Evolutionary conservation across 2,113 vertebrate genomes (phyloP).

Genomic region (Tenrec ecaudatus): DNA sequence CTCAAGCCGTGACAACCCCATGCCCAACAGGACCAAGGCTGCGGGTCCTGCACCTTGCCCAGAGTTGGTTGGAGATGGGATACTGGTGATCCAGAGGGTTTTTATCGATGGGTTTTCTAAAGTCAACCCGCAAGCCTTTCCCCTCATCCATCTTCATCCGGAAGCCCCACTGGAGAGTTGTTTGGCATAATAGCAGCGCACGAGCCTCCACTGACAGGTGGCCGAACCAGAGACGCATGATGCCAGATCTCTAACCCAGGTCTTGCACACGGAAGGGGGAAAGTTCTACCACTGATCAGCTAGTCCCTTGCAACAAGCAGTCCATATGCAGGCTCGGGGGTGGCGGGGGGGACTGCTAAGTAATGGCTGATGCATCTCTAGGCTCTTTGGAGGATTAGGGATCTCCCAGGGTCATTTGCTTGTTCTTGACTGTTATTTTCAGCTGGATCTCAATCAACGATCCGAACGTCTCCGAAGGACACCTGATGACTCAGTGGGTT

Average conservation of each 20-base stretch:
- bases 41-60: neutral
- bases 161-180: neutral
- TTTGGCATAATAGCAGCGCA: neutral
- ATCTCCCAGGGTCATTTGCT: neutral
- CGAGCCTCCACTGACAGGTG: neutral
- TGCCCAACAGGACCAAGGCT: neutral
- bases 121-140: neutral
- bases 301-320: too few relatives aligned
- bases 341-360: too few relatives aligned
- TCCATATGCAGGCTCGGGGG: fast-evolving
- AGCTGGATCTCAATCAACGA: neutral
- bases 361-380: fast-evolving
- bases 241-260: neutral
- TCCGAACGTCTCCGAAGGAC: neutral
- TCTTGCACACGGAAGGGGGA: neutral
- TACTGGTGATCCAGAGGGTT: neutral
- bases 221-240: neutral
- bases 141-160: neutral
- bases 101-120: neutral
- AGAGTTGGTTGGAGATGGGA: neutral
- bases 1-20: neutral
- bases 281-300: too few relatives aligned
- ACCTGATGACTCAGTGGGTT: too few relatives aligned
- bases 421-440: neutral
- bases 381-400: neutral